phyloP scores from a whole-genome alignment of 2,797 vertebrate genomes.

The Argya squamiceps region DNA sequence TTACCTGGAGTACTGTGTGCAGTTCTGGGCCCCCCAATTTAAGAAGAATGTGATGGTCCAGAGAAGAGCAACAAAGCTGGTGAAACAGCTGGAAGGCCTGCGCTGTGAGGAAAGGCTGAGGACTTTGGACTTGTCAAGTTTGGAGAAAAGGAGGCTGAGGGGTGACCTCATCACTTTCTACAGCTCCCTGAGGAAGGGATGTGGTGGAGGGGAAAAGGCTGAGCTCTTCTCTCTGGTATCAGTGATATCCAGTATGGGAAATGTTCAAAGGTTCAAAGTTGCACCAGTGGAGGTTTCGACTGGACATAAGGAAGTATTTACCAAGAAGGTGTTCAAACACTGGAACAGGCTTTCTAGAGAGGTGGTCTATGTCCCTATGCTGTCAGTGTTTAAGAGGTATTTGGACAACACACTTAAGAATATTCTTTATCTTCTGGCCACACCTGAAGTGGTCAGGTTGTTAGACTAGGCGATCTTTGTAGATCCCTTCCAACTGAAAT shows the following conservation, averaged over 20 bases:
- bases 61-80: not conserved
- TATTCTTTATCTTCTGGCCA: not conserved
- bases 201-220: not conserved
- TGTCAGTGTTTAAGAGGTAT: not conserved
- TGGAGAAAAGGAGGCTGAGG: not conserved
- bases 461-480: not conserved
- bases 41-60: not conserved
- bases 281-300: not conserved
- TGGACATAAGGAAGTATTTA: not conserved
- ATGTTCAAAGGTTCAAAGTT: not conserved
- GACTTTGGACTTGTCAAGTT: not conserved
- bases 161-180: not conserved
- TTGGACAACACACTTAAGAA: not conserved
- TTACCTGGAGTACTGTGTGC: not conserved
- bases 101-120: not conserved
- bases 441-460: not conserved
- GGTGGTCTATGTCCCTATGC: not conserved
- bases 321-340: not conserved
- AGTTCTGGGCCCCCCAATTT: not conserved
- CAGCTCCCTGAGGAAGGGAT: not conserved
- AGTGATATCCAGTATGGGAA: fast-evolving
- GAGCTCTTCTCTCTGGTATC: not conserved
- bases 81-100: not conserved
- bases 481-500: not conserved
- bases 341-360: not conserved